Evolutionary conservation across 2,888 invertebrate genomes (phyloP), one percentile per base, ranked within the genome.

Genomic region (Nasonovia ribisnigri): DNA sequence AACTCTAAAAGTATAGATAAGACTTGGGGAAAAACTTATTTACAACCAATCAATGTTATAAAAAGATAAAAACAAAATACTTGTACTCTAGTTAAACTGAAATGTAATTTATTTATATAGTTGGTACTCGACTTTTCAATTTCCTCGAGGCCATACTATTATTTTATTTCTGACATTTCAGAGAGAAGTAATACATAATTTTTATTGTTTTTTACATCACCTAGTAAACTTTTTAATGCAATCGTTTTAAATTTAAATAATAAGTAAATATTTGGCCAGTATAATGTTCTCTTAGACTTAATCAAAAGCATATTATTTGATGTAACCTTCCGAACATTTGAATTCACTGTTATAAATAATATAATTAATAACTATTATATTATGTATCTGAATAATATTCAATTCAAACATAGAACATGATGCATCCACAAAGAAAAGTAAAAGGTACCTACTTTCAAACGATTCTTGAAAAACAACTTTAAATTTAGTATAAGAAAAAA

Each of bases 61-160:
- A 88, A 54, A 42, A 54, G 20, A 87, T 16, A 48, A 87, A 43
- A 57, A 43, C 29, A 88, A 57, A 60, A 89, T 43, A 60, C 57
- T 86, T 36, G 43, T 60, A 43, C 43, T 43, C 43, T 43, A 43
- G 57, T 36, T 57, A 60, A 88, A 89, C 57, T 89, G 16, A 51
- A 89, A 43, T 43, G 57, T 57, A 57, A 43, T 89, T 89, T 89
- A 89, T 36, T 57, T 89, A 89, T 89, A 89, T 51, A 60, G 51
- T 77, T 16, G 20, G 77, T 88, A 88, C 51, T 51, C 36, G 43
- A 89, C 43, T 89, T 46, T 89, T 60, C 29, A 13, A 89, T 42
- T 89, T 57, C 57, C 89, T 29, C 29, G 89, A 29, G 43, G 43
- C 57, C 43, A 89, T 88, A 57, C 54, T 13, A 57, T 89, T 57